Evolutionary conservation across 1,140 invertebrate species (phyloP).

Genomic region (Calliphora vicina): DNA sequence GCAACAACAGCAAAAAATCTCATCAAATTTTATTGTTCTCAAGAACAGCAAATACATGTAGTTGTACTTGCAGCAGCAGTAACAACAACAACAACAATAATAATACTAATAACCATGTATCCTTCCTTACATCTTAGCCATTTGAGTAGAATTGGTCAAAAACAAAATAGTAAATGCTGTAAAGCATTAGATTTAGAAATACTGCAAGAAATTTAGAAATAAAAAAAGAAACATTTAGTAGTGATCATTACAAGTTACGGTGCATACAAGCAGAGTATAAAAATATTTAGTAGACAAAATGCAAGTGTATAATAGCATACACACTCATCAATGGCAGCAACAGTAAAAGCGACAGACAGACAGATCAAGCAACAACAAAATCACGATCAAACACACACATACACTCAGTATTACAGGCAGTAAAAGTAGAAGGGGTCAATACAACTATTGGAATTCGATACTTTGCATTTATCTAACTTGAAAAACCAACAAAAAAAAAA

Average conservation of each 20-base stretch:
- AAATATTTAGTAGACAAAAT: background rate
- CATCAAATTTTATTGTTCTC: slow-evolving; percentile 3
- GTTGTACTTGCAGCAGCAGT: too few species aligned
- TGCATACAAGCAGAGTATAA: too few species aligned
- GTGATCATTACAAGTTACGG: background rate
- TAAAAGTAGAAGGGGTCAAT: slow-evolving; percentile 47
- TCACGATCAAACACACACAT: background rate
- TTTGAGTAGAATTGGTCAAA: background rate
- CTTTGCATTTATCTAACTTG: slow-evolving; percentile 40
- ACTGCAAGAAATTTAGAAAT: background rate
- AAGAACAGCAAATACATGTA: too few species aligned
- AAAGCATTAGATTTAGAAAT: background rate
- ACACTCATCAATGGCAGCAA: too few species aligned
- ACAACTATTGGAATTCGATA: slow-evolving; percentile 59
- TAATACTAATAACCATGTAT: background rate
- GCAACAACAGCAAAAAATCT: background rate
- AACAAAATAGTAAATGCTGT: too few species aligned
- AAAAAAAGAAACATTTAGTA: background rate
- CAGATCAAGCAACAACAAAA: background rate
- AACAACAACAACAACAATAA: background rate
- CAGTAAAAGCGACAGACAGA: background rate
- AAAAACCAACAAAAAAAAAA: background rate
- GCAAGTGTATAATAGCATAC: background rate
- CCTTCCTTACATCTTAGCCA: background rate
- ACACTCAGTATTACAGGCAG: background rate